Evolutionary conservation across 2,113 vertebrate genomes (phyloP), one percentile per base, ranked within the genome.

Genomic region (Dolichallabes microphthalmus): DNA sequence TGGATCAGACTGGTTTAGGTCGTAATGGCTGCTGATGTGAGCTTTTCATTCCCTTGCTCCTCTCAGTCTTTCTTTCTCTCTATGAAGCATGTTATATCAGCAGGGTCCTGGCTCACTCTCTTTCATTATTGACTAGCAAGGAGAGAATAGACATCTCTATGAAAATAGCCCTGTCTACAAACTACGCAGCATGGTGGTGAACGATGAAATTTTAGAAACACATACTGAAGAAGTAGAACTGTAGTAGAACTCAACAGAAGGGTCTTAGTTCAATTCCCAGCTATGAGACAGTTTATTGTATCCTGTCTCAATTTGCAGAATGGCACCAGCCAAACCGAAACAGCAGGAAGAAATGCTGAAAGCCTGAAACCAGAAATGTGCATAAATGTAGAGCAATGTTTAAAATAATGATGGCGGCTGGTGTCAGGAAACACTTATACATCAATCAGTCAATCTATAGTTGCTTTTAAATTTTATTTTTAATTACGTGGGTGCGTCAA

Each of bases 41-140:
- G 35, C 9, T 39, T 39, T 71, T 45, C n/a, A n/a, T 39, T 35
- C 15, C 17, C 45, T 45, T 7, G 6, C 45, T 45, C 45, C 45
- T 45, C 45, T 45, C 5, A 0, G 6, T 45, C 7, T 45, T 45
- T 39, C 4, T 5, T 39, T 84, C 71, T 76, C 82, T 76, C 15
- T 85, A 35, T 58, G 39, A 63, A 32, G 13, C n/a, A 2, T 30
- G 27, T 81, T 25, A 35, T 7, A 50, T 27, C 58, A 57, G 58
- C 81, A 68, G 60, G 53, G 19, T 10, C 73, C 35, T 87, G 82
- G 32, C 25, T 79, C 53, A 57, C 10, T 17, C 45, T 68, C 20
- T 27, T n/a, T 80, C 30, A 80, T 50, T 74, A 3, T 25, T 53
- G 52, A 75, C 20, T 45, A 50, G 50, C 45, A 73, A 35, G 7